These are phyloP conservation scores for Tachina lurida DNA, from an alignment of 2,888 invertebrate genomes.

Conservation along the genomic window DNA sequence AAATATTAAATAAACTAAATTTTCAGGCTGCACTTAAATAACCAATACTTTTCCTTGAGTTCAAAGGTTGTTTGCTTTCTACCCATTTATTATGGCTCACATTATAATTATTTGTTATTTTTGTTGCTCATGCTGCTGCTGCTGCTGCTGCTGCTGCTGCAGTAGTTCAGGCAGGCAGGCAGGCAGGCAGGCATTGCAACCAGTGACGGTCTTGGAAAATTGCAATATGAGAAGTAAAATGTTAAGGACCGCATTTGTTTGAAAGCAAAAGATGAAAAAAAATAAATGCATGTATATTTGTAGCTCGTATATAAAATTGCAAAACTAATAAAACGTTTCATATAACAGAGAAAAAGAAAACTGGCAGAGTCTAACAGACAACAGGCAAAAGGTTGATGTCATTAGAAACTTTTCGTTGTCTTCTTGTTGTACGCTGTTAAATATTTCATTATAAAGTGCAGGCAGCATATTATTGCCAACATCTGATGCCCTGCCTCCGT, in stretches of 20 bases:
- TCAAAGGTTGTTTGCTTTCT: background rate
- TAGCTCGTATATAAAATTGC: conserved; percentile 48
- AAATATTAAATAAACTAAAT: background rate
- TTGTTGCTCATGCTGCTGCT: conserved; percentile 1
- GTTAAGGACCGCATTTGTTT: conserved; percentile 72
- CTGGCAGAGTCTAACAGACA: conserved; percentile 28
- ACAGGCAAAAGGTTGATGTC: conserved; percentile 61
- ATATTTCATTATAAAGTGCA: conserved; percentile 16
- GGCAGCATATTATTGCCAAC: conserved; percentile 30
- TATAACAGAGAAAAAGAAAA: conserved; percentile 5
- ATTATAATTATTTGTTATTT: conserved; percentile 8
- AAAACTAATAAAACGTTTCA: conserved; percentile 69
- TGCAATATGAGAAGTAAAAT: conserved; percentile 69
- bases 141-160: background rate
- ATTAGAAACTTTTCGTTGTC: conserved; percentile 50
- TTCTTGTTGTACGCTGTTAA: background rate
- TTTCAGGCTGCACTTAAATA: background rate
- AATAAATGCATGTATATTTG: background rate
- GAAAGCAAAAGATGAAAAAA: conserved; percentile 11
- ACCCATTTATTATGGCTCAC: background rate
- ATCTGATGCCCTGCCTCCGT: conserved; percentile 41
- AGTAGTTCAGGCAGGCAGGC: conserved; percentile 20
- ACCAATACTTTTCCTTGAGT: conserved; percentile 16
- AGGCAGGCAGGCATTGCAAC: conserved; percentile 34
- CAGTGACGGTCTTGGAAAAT: conserved; percentile 44